Base-by-base conservation (phyloP, 2,888 invertebrate genomes). In the Agrypnus murinus region DNA sequence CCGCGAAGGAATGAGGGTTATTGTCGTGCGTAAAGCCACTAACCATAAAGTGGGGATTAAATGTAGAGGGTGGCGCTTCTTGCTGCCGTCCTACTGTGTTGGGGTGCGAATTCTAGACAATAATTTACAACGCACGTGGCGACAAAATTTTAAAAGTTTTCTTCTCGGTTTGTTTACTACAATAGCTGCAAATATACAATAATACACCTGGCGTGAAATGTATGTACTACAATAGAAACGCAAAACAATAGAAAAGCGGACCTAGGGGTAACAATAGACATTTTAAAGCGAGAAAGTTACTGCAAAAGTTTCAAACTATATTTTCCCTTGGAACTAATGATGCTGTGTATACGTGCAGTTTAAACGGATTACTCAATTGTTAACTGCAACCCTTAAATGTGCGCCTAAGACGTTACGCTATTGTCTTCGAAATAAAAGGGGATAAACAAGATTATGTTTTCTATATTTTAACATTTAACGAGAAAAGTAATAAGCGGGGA, bases 21-120 rank as follows among this genome's bases (percentile, higher is more conserved):
- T 73, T 73, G 73, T 73, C 69, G 71, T 71, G 71, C 65, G 73
- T 66, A 60, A 57, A 66, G 66, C 70, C 70, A 70, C 70, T 70
- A 70, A 70, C 70, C 70, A 60, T 70, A 70, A 70, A 70, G 70
- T 65, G 60, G 70, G 45, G 70, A 70, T 70, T 62, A 70, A 70
- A 70, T 62, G 70, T 40, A 43, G 45, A 65, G 65, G 55, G 66
- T 36, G 69, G 50, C 59, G 40, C 50, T 59, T 53, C 70, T 65
- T 65, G 58, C 58, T 68, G 43, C n/a, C 67, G 40, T 67, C 59
- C 67, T 53, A 53, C 60, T 14, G n/a, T n/a, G n/a, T n/a, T n/a
- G 57, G 68, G 68, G 68, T 68, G 68, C 43, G 40, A 68, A 67
- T 59, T 59, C 32, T 67, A 50, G 25, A 48, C 53, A 60, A 67